A percentile compares a stretch with the other conserved stretches of the same genome.
Conservation (phyloP, 2,113 vertebrate genomes). For the Poecile atricapillus region DNA sequence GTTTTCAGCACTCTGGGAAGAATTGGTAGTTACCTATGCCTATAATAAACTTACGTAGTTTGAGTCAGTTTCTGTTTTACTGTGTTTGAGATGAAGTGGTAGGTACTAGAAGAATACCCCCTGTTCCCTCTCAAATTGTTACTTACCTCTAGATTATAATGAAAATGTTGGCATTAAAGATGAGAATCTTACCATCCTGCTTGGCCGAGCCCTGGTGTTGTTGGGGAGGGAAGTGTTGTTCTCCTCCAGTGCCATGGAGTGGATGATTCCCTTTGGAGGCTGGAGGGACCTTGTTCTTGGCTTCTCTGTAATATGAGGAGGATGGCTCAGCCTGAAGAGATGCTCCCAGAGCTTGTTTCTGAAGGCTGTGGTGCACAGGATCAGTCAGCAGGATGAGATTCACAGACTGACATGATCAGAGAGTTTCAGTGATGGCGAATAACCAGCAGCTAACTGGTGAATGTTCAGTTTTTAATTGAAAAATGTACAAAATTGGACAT, state of each 20-base stretch:
- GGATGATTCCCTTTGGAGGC: background rate
- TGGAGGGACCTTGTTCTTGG: background rate
- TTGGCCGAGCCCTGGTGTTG: background rate
- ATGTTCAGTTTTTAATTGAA: background rate
- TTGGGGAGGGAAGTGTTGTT: background rate
- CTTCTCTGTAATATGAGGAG: background rate
- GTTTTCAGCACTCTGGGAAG: background rate
- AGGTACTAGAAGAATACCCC: background rate
- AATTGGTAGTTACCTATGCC: background rate
- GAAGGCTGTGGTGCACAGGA: background rate
- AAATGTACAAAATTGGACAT: background rate
- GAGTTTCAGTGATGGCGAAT: background rate
- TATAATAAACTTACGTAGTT: background rate
- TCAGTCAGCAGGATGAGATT: background rate
- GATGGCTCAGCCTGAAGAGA: background rate
- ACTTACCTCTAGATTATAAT: background rate
- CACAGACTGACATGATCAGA: background rate
- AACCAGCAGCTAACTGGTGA: background rate
- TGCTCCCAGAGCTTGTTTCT: background rate
- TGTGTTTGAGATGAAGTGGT: background rate
- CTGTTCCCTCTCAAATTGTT: background rate
- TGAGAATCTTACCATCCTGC: background rate
- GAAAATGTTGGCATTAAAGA: background rate
- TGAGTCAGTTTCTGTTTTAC: slow-evolving; percentile 7
- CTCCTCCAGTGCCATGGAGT: background rate